Evolutionary conservation across 2,113 vertebrate genomes (phyloP), one percentile per base, ranked within the genome.

Genomic region (Lepisosteus osseus): DNA sequence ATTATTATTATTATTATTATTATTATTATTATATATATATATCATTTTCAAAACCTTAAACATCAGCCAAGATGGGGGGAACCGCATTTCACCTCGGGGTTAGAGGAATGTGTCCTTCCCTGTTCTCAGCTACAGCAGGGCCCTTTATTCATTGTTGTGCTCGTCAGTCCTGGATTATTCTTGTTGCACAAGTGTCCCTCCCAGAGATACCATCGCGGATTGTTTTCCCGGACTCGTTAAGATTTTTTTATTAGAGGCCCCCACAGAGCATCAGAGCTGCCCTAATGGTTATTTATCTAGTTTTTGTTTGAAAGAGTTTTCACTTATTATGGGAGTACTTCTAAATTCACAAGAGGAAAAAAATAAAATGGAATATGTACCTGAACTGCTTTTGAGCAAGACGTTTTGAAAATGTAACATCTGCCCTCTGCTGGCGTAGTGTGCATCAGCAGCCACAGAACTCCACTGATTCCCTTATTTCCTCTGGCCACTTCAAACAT

Each of bases 401-500:
- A 29, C 47, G 9, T 51, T 51, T 51, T 6, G 5, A 54, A 55
- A 66, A 66, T 29, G 55, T 51, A 69, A 70, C 63, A 71, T 54
- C 67, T 77, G 72, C 71, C 68, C 71, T 73, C 72, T 73, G 63
- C 72, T 61, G 76, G 57, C 8, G 13, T 65, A 47, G 57, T 66
- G 41, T n/a, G 11, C 13, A 14, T 13, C 47, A 54, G 14, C 56
- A 68, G 44, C 11, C 14, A 13, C 57, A n/a, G 57, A 11, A 2
- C n/a, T 13, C 5, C 13, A n/a, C 1, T 14, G 12, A n/a, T 59
- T 13, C 7, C 57, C 14, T 3, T 13, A 51, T 51, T 9, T 1
- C 29, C 29, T 29, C 29, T 29, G 29, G 29, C 29, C 29, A 29
- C 29, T 29, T 29, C 29, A 29, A 29, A 29, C 29, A 29, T 29